phyloP scores from a whole-genome alignment of 2,797 vertebrate genomes.

The Acridotheres tristis region DNA sequence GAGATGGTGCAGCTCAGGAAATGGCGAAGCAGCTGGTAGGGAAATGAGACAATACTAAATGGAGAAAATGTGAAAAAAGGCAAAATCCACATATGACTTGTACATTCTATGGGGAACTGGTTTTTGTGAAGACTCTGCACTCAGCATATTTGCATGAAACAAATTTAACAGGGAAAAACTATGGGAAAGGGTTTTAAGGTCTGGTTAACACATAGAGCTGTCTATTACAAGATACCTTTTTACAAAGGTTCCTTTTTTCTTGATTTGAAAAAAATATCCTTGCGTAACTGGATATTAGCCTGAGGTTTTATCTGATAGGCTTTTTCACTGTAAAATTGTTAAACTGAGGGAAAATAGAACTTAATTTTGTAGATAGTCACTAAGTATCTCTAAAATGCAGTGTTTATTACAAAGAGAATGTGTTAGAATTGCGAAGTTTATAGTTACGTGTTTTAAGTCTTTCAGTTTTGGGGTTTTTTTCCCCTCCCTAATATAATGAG shows the following conservation, averaged over 20 bases:
- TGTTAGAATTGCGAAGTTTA: background rate
- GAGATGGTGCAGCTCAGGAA: constrained; percentile 33
- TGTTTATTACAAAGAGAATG: background rate
- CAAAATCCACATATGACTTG: background rate
- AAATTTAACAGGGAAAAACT: background rate
- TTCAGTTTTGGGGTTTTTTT: background rate
- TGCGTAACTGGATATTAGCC: background rate
- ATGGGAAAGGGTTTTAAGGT: background rate
- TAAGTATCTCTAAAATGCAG: background rate
- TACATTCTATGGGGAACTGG: background rate
- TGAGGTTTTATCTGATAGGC: background rate
- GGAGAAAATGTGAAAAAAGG: background rate
- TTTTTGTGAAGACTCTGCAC: background rate
- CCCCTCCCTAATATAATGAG: too few relatives aligned
- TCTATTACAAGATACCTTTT: background rate
- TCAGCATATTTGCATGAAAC: background rate
- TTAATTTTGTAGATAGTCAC: background rate
- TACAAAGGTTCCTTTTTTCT: background rate
- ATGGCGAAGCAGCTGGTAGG: constrained; percentile 36
- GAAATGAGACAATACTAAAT: constrained; percentile 20
- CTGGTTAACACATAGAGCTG: background rate
- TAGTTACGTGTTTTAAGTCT: background rate
- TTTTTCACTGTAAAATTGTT: background rate
- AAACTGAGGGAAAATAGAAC: background rate
- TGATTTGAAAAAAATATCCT: background rate